These are phyloP conservation scores for Penelope pileata DNA, from an alignment of 2,113 vertebrate genomes.

Conservation along the genomic window DNA sequence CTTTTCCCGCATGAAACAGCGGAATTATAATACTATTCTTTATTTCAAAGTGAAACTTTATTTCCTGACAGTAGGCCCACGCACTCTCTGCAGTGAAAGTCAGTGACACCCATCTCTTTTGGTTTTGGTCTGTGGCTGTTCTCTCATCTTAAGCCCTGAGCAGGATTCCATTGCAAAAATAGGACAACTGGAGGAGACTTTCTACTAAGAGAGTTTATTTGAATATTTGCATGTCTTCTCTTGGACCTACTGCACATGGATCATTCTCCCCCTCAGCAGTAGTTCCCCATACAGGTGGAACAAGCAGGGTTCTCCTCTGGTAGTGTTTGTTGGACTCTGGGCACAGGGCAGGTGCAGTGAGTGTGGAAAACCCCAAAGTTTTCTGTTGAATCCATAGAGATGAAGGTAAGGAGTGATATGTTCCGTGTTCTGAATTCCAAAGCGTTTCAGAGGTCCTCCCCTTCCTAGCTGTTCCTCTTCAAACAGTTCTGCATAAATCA, in stretches of 20 bases:
- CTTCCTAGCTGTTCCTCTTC: not conserved
- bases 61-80: not conserved
- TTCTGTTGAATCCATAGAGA: no score
- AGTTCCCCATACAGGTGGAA: no score
- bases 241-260: not conserved
- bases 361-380: no score
- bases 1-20: not conserved
- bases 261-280: no score
- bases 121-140: not conserved
- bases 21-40: not conserved
- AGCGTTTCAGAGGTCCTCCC: not conserved
- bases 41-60: no score
- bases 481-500: not conserved
- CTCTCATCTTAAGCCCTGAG: not conserved
- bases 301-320: not conserved
- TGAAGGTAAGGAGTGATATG: no score
- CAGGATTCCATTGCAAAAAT: not conserved
- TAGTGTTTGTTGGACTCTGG: not conserved
- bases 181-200: not conserved
- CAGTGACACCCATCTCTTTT: not conserved
- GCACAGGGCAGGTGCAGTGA: not conserved
- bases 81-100: not conserved
- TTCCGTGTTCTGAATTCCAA: not conserved
- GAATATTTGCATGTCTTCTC: not conserved
- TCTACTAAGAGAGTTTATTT: not conserved